phyloP scores from a whole-genome alignment of 2,113 vertebrate species.

The Corythoichthys intestinalis region DNA sequence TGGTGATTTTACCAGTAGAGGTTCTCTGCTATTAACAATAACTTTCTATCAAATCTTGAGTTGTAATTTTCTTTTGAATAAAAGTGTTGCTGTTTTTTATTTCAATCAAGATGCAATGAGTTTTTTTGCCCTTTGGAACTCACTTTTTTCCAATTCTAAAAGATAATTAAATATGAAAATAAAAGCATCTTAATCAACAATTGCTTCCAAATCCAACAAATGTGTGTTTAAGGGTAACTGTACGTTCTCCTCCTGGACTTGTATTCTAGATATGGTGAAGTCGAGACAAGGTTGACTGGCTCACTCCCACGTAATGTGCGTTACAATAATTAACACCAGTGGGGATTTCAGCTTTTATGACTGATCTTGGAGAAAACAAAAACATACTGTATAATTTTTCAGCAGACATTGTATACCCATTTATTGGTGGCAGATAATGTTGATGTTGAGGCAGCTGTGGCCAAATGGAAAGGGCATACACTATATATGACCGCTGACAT shows the following conservation, averaged over 20 bases:
- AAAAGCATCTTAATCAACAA: slow-evolving; percentile 18
- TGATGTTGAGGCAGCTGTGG: no score
- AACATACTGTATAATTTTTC: no score
- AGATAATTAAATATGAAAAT: neutral
- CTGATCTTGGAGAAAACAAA: neutral
- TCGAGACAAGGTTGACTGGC: slow-evolving; percentile 3
- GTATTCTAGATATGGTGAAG: slow-evolving; percentile 7
- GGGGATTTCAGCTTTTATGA: slow-evolving; percentile 1
- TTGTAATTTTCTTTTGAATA: no score
- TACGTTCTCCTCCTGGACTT: slow-evolving; percentile 7
- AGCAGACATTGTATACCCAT: no score
- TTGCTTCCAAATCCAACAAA: slow-evolving; percentile 8
- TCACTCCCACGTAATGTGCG: neutral
- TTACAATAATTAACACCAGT: slow-evolving; percentile 10
- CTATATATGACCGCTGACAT: no score
- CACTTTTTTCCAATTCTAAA: slow-evolving; percentile 7
- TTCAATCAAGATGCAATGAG: slow-evolving; percentile 6
- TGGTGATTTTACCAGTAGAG: neutral
- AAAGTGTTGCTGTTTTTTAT: neutral
- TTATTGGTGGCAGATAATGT: no score
- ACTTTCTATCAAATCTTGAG: no score
- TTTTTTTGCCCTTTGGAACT: neutral
- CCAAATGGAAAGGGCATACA: no score
- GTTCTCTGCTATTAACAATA: neutral
- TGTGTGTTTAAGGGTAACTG: neutral